Base-by-base conservation (phyloP, 2,888 invertebrate genomes). In the Spisula solida region DNA sequence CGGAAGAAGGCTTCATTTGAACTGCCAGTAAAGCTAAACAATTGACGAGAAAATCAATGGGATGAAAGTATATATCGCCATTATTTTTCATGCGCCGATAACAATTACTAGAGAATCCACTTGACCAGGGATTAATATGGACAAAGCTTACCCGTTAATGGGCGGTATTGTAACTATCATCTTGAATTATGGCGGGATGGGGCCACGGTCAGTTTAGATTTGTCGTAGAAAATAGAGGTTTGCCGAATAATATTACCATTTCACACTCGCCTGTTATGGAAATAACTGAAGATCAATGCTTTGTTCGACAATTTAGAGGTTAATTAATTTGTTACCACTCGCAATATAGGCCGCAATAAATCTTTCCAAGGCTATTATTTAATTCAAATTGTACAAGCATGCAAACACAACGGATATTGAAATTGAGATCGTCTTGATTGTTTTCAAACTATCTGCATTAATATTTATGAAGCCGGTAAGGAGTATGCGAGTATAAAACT, bases 71-170 rank as follows among this genome's bases (percentile, higher is more conserved):
- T 90, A 88, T 86, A 48, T 75, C n/a, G 81, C 90, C 90, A 89
- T 92, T 89, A 86, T 47, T 86, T 82, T 79, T 85, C 81, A 86
- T 88, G 87, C 80, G 70, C 87, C 85, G 87, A 82, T 91, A 86
- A 88, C 88, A 88, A 88, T 90, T 85, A 86, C 91, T 81, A 79
- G 48, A 82, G 80, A 87, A 80, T 90, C 56, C 88, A 90, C 91
- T 91, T 91, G 91, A 90, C 91, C 91, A 85, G 80, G 81, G 83
- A 90, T 91, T 88, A 87, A 91, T 88, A 87, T 88, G 88, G 85
- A 84, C 88, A 82, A 85, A 55, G 56, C 48, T 75, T 82, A 86
- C 51, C 78, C 83, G 25, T 60, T 88, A 90, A 88, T 90, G 88
- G 86, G 47, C 81, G 20, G 81, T 75, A 81, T 70, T 86, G 86